phyloP scores from a whole-genome alignment of 1,140 invertebrate species.

The Drosophila trapezifrons region DNA sequence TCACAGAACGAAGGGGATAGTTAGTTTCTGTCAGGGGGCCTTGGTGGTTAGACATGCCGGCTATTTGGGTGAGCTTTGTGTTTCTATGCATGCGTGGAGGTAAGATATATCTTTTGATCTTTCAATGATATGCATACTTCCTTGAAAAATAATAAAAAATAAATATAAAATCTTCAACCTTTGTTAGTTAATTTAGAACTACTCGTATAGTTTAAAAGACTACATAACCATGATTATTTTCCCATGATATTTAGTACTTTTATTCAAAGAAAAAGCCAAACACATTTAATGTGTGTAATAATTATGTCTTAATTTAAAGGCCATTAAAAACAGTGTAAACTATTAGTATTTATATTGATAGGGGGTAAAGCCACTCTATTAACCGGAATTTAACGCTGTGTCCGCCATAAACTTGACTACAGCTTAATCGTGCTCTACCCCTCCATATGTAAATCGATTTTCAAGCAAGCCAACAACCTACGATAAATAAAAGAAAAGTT shows the following conservation, averaged over 20 bases:
- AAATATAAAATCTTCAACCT: neutral
- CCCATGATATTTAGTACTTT: no score
- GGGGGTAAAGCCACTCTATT: neutral
- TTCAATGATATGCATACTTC: neutral
- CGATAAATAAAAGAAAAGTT: slow-evolving; percentile 21
- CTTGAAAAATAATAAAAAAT: neutral
- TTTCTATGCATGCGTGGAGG: slow-evolving; percentile 13
- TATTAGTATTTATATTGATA: neutral
- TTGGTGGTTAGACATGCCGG: slow-evolving; percentile 25
- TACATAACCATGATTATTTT: neutral
- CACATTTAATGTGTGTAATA: no score
- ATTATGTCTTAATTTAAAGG: no score
- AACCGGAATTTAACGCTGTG: neutral
- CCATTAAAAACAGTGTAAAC: neutral
- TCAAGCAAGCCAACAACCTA: slow-evolving; percentile 51
- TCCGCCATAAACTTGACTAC: neutral
- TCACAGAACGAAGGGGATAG: slow-evolving; percentile 9
- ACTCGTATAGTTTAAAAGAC: no score
- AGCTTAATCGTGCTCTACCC: neutral
- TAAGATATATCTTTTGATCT: neutral
- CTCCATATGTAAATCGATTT: slow-evolving; percentile 64
- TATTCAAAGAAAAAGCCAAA: no score
- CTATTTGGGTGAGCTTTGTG: slow-evolving; percentile 5
- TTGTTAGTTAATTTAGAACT: no score
- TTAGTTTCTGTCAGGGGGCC: slow-evolving; percentile 12